phyloP scores from a whole-genome alignment of 2,888 invertebrate species.

The Boloria euphrosyne region DNA sequence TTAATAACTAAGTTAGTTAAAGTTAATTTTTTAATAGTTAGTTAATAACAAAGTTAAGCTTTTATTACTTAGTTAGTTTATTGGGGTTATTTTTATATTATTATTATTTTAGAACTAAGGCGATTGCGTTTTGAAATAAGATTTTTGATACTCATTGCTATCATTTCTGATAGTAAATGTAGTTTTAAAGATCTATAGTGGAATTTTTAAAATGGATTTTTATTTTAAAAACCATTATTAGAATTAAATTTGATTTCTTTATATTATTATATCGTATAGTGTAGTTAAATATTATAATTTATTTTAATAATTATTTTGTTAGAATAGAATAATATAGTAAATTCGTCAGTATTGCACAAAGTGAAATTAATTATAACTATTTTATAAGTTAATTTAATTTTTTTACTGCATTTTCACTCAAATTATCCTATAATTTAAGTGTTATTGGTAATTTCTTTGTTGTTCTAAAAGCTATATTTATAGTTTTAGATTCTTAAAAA shows the following conservation, averaged over 20 bases:
- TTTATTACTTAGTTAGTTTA: constrained; percentile 24
- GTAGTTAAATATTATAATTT: too few relatives aligned
- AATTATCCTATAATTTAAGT: constrained; percentile 32
- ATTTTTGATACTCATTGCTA: constrained; percentile 52
- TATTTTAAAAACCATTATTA: constrained; percentile 8
- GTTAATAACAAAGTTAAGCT: constrained; percentile 47
- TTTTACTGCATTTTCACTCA: constrained; percentile 73
- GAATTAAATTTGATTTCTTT: constrained; percentile 11
- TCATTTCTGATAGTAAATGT: constrained; percentile 53
- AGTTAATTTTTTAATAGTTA: neutral
- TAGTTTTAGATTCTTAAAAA: constrained; percentile 42
- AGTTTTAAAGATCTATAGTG: constrained; percentile 46
- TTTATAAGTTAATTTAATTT: constrained; percentile 36
- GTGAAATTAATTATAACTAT: constrained; percentile 46
- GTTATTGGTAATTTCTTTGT: neutral
- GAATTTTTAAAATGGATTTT: constrained; percentile 8
- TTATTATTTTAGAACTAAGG: constrained; percentile 51
- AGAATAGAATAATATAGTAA: neutral
- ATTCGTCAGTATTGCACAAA: constrained; percentile 64
- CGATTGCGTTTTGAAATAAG: neutral
- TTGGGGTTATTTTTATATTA: constrained; percentile 40
- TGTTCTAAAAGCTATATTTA: constrained; percentile 36
- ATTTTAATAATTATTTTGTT: neutral
- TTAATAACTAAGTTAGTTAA: constrained; percentile 46
- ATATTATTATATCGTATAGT: constrained; percentile 52